Percentiles rank a stretch among this genome's conserved stretches.
These are phyloP conservation scores for Uloborus diversus DNA, from an alignment of 1,140 invertebrate genomes.

Conservation along the genomic window DNA sequence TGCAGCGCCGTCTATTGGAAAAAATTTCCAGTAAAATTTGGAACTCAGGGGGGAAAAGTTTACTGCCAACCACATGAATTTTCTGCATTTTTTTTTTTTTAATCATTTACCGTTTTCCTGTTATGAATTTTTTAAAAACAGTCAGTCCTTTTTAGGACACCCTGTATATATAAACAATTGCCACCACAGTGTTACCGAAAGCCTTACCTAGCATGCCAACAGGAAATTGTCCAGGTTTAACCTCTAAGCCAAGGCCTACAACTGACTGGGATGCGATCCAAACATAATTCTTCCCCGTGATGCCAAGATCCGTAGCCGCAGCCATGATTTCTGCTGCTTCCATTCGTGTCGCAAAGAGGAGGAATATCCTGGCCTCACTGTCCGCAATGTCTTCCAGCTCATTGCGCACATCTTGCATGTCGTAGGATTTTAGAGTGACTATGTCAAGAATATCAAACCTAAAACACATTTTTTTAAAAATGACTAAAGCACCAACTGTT, in stretches of 20 bases:
- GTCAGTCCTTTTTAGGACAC: no score
- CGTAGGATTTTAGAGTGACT: constrained; percentile 8
- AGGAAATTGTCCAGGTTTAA: constrained; percentile 83
- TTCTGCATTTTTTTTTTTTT: no score
- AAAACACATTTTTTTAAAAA: no score
- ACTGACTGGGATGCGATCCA: constrained; percentile 97
- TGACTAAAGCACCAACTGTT: no score
- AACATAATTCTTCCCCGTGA: constrained; percentile 93
- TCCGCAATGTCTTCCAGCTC: constrained; percentile 75
- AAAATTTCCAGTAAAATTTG: no score
- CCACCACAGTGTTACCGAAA: no score
- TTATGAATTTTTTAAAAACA: no score
- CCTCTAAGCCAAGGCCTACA: constrained; percentile 73
- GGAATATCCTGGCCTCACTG: constrained; percentile 91
- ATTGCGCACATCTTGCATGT: constrained; percentile 12
- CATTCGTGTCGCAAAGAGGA: constrained; percentile 88
- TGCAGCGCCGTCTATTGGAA: no score
- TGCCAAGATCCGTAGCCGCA: constrained; percentile 80
- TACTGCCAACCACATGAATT: no score
- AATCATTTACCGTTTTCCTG: no score
- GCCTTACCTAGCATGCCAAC: constrained; percentile 90
- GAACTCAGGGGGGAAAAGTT: no score
- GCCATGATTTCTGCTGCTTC: constrained; percentile 86
- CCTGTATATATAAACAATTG: no score
- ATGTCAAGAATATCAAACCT: constrained; percentile 56